phyloP scores from a whole-genome alignment of 2,797 vertebrate species.

The Protosalanx chinensis region DNA sequence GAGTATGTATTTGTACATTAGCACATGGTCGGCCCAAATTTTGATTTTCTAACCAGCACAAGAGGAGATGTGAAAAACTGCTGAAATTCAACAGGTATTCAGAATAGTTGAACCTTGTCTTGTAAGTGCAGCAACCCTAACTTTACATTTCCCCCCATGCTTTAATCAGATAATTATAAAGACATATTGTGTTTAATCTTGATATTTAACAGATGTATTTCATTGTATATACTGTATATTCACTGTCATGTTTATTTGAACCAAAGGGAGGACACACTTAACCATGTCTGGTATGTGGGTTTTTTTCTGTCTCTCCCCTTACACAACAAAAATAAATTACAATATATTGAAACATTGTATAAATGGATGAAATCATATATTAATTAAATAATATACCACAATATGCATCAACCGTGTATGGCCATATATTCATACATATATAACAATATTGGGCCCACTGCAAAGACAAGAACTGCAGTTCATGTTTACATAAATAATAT shows the following conservation, averaged over 20 bases:
- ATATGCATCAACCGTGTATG: too few relatives aligned
- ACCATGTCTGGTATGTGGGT: not conserved
- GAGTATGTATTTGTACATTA: not conserved
- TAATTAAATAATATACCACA: too few relatives aligned
- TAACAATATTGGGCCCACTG: too few relatives aligned
- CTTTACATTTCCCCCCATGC: too few relatives aligned
- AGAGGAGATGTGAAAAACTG: not conserved
- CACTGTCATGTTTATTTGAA: not conserved
- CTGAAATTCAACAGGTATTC: not conserved
- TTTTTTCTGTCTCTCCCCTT: not conserved
- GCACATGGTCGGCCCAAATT: not conserved
- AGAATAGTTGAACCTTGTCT: not conserved
- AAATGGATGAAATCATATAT: too few relatives aligned
- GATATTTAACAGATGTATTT: not conserved
- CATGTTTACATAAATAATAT: too few relatives aligned
- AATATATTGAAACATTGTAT: too few relatives aligned
- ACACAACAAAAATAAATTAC: too few relatives aligned
- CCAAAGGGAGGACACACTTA: constrained; percentile 14
- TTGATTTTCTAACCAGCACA: not conserved
- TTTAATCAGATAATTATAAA: not conserved
- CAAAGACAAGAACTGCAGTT: too few relatives aligned
- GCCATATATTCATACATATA: too few relatives aligned
- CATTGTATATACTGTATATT: not conserved
- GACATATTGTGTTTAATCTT: too few relatives aligned
- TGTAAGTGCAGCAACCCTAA: not conserved